A percentile compares a stretch with the other conserved stretches of the same genome.
These are phyloP conservation scores for Caenorhabditis imperialis DNA, from an alignment of 2,888 invertebrate species.

Conservation along the genomic window DNA sequence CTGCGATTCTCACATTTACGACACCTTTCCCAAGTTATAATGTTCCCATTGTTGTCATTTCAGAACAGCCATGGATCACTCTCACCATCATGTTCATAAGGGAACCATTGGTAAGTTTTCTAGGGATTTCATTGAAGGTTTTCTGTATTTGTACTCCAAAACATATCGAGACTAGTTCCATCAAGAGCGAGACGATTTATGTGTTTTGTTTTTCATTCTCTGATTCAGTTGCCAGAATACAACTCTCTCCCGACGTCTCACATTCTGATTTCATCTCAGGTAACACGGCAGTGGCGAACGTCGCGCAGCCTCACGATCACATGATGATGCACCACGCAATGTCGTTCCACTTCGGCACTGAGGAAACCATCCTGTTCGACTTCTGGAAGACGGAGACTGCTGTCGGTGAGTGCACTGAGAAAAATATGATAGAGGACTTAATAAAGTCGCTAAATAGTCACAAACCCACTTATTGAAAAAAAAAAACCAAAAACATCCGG, in stretches of 20 bases:
- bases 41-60: background rate
- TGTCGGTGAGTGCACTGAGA: slow-evolving; percentile 54
- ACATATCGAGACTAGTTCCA: background rate
- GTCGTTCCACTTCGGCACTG: slow-evolving; percentile 64
- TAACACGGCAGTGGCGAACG: slow-evolving; percentile 41
- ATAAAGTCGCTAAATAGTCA: no score
- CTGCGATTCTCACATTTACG: no score
- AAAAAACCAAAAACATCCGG: background rate
- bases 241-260: background rate
- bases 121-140: no score
- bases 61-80: slow-evolving; percentile 30
- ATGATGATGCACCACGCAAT: slow-evolving; percentile 66
- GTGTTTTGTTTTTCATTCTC: background rate
- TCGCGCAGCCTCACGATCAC: slow-evolving; percentile 7
- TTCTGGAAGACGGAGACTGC: slow-evolving; percentile 71
- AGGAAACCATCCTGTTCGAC: slow-evolving; percentile 72
- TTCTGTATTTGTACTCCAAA: background rate
- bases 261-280: slow-evolving; percentile 18
- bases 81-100: slow-evolving; percentile 37
- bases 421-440: no score
- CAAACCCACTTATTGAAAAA: background rate
- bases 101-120: slow-evolving; percentile 39
- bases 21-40: background rate
- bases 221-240: background rate
- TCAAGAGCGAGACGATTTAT: background rate